A percentile compares a stretch with the other conserved stretches of the same genome.
Evolutionary conservation across 2,888 invertebrate species (phyloP).

Genomic region (Mythimna vitellina): DNA sequence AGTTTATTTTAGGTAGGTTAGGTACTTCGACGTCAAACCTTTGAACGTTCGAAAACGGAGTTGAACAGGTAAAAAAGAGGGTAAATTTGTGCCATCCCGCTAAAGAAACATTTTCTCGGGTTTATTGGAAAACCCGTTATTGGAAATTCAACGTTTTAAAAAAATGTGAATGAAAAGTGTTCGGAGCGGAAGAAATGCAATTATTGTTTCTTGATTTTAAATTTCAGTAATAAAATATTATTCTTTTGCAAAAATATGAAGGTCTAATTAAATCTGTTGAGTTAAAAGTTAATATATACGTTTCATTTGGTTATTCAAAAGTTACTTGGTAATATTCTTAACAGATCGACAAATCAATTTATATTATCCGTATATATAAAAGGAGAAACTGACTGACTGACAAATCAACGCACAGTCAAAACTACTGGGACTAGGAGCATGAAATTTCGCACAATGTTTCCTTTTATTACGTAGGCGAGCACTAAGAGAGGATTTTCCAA

Average conservation of each 20-base stretch:
- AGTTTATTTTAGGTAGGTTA: constrained; percentile 67
- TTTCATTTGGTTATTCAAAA: background rate
- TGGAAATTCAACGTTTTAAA: background rate
- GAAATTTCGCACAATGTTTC: too few relatives aligned
- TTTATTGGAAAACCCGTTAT: constrained; percentile 27
- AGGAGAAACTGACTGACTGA: too few relatives aligned
- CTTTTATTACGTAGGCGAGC: too few relatives aligned
- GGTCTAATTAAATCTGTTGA: background rate
- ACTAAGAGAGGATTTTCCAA: too few relatives aligned
- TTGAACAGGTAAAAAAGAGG: constrained; percentile 21
- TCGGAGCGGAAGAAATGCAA: background rate
- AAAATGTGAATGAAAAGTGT: background rate
- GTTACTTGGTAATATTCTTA: background rate
- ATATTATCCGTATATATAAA: too few relatives aligned
- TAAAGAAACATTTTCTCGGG: constrained; percentile 26
- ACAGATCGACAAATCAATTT: background rate
- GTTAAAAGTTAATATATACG: background rate
- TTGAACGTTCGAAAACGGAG: constrained; percentile 58
- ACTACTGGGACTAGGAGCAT: too few relatives aligned
- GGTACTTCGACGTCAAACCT: constrained; percentile 65
- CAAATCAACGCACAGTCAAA: too few relatives aligned
- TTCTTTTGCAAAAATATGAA: background rate
- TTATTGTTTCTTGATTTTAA: constrained; percentile 17
- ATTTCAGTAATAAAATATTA: background rate
- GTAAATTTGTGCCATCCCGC: constrained; percentile 20